Evolutionary conservation across 2,113 vertebrate genomes (phyloP).

Genomic region (Neogale vison): DNA sequence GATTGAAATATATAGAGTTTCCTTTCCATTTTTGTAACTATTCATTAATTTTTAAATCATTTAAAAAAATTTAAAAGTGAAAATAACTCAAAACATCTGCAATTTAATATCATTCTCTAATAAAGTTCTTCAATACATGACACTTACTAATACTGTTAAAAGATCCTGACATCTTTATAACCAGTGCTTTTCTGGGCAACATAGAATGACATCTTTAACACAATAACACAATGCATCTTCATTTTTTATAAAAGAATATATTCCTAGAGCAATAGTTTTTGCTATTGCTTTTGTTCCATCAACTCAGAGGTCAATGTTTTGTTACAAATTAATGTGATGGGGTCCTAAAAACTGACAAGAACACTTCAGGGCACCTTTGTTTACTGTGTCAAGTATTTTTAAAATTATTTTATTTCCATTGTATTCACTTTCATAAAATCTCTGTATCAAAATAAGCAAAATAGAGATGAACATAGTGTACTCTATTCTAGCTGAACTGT

Average conservation of each 20-base stretch:
- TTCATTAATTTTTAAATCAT: neutral
- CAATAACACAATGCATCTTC: neutral
- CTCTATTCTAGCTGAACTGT: neutral
- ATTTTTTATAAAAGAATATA: neutral
- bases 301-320: neutral
- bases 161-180: neutral
- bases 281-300: neutral
- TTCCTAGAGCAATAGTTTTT: neutral
- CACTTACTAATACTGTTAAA: neutral
- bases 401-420: neutral
- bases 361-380: neutral
- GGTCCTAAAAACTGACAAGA: neutral
- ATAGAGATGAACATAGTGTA: neutral
- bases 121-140: neutral
- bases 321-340: neutral
- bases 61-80: neutral
- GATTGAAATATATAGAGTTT: neutral
- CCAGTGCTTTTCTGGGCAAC: neutral
- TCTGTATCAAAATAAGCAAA: constrained; percentile 18
- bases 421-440: neutral
- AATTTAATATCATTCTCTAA: neutral
- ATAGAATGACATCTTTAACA: neutral
- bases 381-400: constrained; percentile 8
- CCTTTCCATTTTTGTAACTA: neutral
- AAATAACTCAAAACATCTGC: neutral